Evolutionary conservation across 2,888 invertebrate genomes (phyloP), one percentile per base, ranked within the genome.

Genomic region (Aquatica leii): DNA sequence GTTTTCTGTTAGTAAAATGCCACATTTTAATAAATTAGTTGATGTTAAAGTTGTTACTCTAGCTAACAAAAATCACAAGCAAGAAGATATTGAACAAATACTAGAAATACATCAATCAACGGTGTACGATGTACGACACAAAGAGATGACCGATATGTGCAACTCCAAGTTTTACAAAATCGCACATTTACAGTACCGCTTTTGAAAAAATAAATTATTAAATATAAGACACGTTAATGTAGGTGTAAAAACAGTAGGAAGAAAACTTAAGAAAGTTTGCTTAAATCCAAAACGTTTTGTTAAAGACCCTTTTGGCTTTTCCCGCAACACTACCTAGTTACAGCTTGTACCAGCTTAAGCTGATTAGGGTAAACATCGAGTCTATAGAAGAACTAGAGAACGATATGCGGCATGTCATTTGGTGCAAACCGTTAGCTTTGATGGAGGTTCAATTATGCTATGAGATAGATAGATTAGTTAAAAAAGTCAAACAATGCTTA

Each of bases 401-500:
- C 57, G 40, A 12, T 50, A 5, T 2, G 49, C 49, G 1, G 49
- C 11, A 49, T 24, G 24, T 24, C 2, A 24, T 24, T 6, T 24
- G 24, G 24, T 24, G 6, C 24, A 24, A 24, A 24, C 4, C 20
- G 49, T 14, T 12, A 49, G 2, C 11, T n/a, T n/a, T n/a, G n/a
- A n/a, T n/a, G 34, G 34, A 31, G 52, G 52, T 52, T 52, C 37
- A 1, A 37, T 52, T 52, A 52, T 17, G 52, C 18, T 35, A 37
- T 52, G 37, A 37, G 35, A 37, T 52, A 37, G 17, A n/a, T n/a
- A n/a, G 18, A 52, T 37, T n/a, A 53, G 37, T 21, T 21, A 24
- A 5, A 18, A 62, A 5, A 50, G 62, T 57, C 62, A 43, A n/a
- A 62, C 46, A 40, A 35, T 17, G n/a, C 52, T 51, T 43, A 62